Percentiles rank a stretch among this genome's conserved stretches.
Evolutionary conservation across 2,113 vertebrate species (phyloP).

Genomic region (Muntiacus muntjak): DNA sequence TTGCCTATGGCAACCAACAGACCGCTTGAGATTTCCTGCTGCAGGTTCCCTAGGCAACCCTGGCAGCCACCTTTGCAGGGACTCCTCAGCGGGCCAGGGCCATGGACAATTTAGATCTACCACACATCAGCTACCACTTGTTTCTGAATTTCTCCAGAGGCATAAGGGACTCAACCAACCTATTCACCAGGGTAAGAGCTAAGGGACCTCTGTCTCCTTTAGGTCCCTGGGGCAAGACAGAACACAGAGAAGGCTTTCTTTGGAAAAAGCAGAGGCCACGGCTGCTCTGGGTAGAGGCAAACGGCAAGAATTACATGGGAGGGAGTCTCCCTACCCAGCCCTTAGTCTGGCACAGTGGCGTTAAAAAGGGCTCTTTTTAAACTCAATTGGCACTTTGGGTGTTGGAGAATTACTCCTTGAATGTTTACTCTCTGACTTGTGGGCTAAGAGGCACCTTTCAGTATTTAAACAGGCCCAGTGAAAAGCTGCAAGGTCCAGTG

Average conservation of each 20-base stretch:
- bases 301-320: background rate
- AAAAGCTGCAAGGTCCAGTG: background rate
- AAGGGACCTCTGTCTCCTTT: background rate
- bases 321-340: background rate
- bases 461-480: background rate
- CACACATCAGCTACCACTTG: background rate
- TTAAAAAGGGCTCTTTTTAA: background rate
- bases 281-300: background rate
- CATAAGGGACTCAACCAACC: background rate
- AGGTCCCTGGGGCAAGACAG: background rate
- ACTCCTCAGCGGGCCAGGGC: background rate
- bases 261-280: background rate
- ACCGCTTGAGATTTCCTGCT: constrained; percentile 29
- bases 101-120: background rate
- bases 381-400: background rate
- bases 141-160: background rate
- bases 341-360: background rate
- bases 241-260: background rate
- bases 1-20: constrained; percentile 64
- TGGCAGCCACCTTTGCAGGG: constrained; percentile 7
- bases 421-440: background rate
- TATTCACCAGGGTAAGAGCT: background rate
- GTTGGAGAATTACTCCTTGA: background rate
- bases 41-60: constrained; percentile 45
- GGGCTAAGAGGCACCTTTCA: background rate